phyloP scores from a whole-genome alignment of 2,888 invertebrate genomes.

The Morinoia aosen region DNA sequence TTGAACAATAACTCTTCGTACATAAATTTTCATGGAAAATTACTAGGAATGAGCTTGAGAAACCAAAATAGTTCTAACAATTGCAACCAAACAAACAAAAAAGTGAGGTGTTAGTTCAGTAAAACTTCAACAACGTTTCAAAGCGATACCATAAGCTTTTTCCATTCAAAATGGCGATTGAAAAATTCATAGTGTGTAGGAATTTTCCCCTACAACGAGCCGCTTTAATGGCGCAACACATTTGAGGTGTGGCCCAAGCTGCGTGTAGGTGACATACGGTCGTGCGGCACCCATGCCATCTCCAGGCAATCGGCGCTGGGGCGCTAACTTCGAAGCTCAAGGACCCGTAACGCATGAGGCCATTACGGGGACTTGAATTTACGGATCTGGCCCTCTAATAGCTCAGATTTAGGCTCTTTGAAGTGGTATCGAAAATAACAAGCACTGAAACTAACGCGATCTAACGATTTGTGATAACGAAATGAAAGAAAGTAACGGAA shows the following conservation, averaged over 20 bases:
- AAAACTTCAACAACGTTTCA: no score
- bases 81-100: no score
- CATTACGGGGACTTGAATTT: slow-evolving; percentile 13
- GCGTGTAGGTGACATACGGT: not conserved
- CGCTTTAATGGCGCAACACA: no score
- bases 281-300: not conserved
- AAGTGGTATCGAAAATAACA: not conserved
- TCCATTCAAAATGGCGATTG: no score
- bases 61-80: no score
- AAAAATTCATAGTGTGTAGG: no score
- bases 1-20: not conserved
- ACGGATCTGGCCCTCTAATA: not conserved
- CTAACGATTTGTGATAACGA: not conserved
- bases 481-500: not conserved
- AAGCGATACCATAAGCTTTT: no score
- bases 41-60: no score
- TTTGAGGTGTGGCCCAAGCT: no score
- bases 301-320: not conserved
- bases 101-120: no score
- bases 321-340: not conserved
- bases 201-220: no score
- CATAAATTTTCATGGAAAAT: no score
- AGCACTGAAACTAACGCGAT: not conserved
- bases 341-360: not conserved
- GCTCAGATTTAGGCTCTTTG: not conserved